Evolutionary conservation across 2,888 invertebrate species (phyloP).

Genomic region (Nineta flava): DNA sequence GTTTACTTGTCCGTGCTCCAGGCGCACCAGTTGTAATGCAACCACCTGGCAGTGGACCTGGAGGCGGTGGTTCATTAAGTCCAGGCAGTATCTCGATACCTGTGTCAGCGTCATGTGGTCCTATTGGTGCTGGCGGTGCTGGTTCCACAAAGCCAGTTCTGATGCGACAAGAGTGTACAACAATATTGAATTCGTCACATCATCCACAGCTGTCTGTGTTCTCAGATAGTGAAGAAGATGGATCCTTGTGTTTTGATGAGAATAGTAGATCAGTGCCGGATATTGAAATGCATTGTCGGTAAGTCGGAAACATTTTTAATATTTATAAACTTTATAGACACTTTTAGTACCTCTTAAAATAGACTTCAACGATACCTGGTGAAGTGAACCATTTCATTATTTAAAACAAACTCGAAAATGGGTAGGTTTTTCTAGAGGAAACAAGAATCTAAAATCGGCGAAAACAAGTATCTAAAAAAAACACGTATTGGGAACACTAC

Average conservation of each 20-base stretch:
- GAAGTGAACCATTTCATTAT: too few species aligned
- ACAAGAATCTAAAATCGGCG: too few species aligned
- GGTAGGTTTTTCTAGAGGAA: too few species aligned
- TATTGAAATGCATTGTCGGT: constrained; percentile 60
- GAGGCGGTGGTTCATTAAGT: constrained; percentile 13
- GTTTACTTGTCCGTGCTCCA: constrained; percentile 52
- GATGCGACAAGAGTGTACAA: constrained; percentile 75
- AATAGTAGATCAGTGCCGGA: constrained; percentile 60
- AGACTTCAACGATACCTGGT: too few species aligned
- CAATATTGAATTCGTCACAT: constrained; percentile 50
- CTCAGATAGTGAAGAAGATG: constrained; percentile 66
- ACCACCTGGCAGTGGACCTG: constrained; percentile 21
- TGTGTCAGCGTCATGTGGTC: background rate
- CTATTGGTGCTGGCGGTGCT: constrained; percentile 19
- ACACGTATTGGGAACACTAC: too few species aligned
- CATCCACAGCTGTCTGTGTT: constrained; percentile 52
- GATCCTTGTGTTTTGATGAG: constrained; percentile 49
- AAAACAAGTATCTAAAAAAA: too few species aligned
- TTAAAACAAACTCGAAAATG: too few species aligned
- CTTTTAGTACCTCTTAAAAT: background rate
- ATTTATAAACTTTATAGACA: background rate
- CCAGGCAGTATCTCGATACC: constrained; percentile 1
- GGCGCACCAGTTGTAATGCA: constrained; percentile 34
- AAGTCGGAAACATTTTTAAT: constrained; percentile 9
- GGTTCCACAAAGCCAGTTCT: constrained; percentile 57